Evolutionary conservation across 1,140 invertebrate genomes (phyloP).

Genomic region (Sminthurinus signatus): DNA sequence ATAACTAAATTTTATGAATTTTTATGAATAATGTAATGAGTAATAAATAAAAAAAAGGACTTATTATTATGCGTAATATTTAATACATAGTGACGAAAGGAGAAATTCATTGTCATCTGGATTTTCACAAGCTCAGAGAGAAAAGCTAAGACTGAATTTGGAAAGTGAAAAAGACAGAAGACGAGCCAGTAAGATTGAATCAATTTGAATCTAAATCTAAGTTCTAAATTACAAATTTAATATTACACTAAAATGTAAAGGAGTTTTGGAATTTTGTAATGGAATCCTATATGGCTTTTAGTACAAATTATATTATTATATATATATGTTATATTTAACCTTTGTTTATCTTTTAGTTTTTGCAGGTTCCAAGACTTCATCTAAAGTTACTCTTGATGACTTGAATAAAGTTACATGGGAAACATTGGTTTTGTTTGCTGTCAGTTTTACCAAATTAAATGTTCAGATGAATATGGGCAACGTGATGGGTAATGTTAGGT

Average conservation of each 20-base stretch:
- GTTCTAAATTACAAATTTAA: neutral
- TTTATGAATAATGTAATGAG: too few species aligned
- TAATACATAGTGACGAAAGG: conserved; percentile 31
- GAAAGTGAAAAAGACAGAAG: conserved; percentile 30
- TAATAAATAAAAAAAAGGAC: too few species aligned
- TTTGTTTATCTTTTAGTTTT: conserved; percentile 18
- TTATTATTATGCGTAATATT: too few species aligned
- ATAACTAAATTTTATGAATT: too few species aligned
- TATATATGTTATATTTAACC: neutral
- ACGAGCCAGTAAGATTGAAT: conserved; percentile 20
- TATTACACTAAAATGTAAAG: too few species aligned
- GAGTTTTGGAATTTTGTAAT: neutral
- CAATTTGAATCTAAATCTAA: conserved; percentile 15
- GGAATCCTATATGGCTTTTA: too few species aligned
- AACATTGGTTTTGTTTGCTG: conserved; percentile 87
- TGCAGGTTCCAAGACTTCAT: conserved; percentile 15
- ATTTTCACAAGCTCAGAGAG: conserved; percentile 17
- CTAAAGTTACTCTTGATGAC: conserved; percentile 12
- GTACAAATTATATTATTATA: neutral
- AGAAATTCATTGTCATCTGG: conserved; percentile 22
- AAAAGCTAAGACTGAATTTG: conserved; percentile 26
- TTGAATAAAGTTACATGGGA: conserved; percentile 60
- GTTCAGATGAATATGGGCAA: conserved; percentile 99
- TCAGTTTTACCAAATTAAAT: conserved; percentile 90
- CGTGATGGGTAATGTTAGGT: conserved; percentile 94